Evolutionary conservation across 1,140 invertebrate species (phyloP), one percentile per base, ranked within the genome.

Genomic region (Plutomurus gul): DNA sequence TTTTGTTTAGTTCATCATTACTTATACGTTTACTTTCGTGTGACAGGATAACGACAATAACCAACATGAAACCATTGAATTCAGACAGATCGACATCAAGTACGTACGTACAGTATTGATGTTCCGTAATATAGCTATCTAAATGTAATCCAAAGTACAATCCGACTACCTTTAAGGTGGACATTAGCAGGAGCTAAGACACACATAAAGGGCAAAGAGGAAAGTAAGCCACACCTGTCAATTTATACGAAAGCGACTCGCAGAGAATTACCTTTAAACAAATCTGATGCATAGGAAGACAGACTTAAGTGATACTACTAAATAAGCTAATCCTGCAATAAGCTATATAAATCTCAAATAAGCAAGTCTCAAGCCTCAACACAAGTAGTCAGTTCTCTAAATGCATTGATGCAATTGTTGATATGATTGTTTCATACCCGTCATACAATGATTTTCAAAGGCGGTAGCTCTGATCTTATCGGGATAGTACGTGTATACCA

Each of bases 401-500:
- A 30, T 65, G 16, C 56, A 65, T 8, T 65, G 56, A 65, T 65
- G 56, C 56, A 65, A 30, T 36, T 30, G 36, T 65, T 65, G 72
- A 74, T 74, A 74, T 49, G n/a, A 74, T 74, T 74, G 72, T 74
- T 72, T 43, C 16, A 20, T 40, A 72, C 25, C 70, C 36, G 40
- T 40, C 36, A 75, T 56, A 79, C 77, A 79, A 79, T 79, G 47
- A 30, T 40, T 70, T 46, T 77, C 10, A 75, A 78, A 79, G 77
- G 77, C 77, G 77, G 77, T 79, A 56, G 71, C 77, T 25, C 30
- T 73, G 77, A 79, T 79, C 3, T 30, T 77, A 77, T 77, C 76
- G 18, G 13, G 20, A 65, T 20, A 43, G 20, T 39, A 40, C 70
- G 16, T 27, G 22, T 56, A 56, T 18, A 47, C 43, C 43, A 47